Conservation (phyloP, 2,888 invertebrate species). For the Lithophane socia region DNA sequence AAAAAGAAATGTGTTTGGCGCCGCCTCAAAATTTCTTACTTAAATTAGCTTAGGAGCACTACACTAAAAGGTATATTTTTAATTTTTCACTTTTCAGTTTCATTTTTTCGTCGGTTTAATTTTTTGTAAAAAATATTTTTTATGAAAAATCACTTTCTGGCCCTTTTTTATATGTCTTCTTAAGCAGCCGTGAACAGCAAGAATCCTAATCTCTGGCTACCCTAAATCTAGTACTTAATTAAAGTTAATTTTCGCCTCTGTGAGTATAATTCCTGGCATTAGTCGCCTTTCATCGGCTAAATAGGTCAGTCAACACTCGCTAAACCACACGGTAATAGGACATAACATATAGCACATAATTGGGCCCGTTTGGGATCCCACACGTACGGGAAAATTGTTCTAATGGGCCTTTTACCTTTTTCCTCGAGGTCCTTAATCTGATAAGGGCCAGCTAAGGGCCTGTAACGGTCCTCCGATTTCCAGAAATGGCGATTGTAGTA, state of each 20-base stretch:
- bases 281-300: conserved; percentile 32
- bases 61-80: too few species aligned
- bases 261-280: conserved; percentile 24
- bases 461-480: conserved; percentile 52
- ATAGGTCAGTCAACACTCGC: conserved; percentile 30
- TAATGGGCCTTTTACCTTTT: conserved; percentile 60
- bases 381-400: conserved; percentile 62
- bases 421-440: conserved; percentile 59
- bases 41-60: too few species aligned
- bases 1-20: too few species aligned
- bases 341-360: conserved; percentile 47
- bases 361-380: conserved; percentile 49
- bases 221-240: conserved; percentile 9
- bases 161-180: neutral
- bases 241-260: conserved; percentile 22
- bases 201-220: conserved; percentile 12
- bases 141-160: neutral
- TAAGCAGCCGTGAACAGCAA: neutral
- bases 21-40: too few species aligned
- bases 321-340: conserved; percentile 33
- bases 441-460: conserved; percentile 57
- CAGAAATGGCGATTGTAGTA: conserved; percentile 42
- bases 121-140: too few species aligned
- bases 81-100: too few species aligned
- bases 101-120: too few species aligned